Evolutionary conservation across 2,888 invertebrate genomes (phyloP).

Genomic region (Leptopterna dolabrata): DNA sequence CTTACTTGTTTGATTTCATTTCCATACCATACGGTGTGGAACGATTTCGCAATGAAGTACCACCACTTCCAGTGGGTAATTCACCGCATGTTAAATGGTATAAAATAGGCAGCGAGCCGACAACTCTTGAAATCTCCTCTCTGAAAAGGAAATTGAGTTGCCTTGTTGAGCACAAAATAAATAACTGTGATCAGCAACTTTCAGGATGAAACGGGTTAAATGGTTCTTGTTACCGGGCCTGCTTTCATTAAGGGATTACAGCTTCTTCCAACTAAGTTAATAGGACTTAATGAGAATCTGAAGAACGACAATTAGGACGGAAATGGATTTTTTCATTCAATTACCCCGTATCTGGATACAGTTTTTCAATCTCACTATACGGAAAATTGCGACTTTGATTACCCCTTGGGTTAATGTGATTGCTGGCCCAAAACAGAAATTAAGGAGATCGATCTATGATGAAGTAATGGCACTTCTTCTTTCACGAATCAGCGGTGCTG

Average conservation of each 20-base stretch:
- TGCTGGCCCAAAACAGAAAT: slow-evolving; percentile 38
- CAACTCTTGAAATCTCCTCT: not conserved
- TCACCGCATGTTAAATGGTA: too few relatives aligned
- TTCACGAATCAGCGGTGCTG: not conserved
- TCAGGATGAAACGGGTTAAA: slow-evolving; percentile 38
- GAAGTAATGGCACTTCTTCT: not conserved
- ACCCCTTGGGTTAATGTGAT: slow-evolving; percentile 39
- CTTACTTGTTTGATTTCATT: too few relatives aligned
- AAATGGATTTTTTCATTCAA: slow-evolving; percentile 53
- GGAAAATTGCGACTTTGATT: slow-evolving; percentile 52
- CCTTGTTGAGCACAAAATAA: slow-evolving; percentile 10
- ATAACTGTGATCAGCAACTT: slow-evolving; percentile 41
- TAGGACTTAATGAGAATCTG: slow-evolving; percentile 44
- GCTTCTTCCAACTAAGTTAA: slow-evolving; percentile 46
- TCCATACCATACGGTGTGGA: too few relatives aligned
- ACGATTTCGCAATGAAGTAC: too few relatives aligned
- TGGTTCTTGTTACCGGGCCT: slow-evolving; percentile 40
- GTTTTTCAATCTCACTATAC: slow-evolving; percentile 52
- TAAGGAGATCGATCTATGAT: slow-evolving; percentile 39
- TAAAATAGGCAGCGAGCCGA: not conserved
- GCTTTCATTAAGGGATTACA: slow-evolving; percentile 52
- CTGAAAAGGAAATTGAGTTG: slow-evolving; percentile 9
- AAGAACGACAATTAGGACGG: slow-evolving; percentile 49
- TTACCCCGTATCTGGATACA: slow-evolving; percentile 52
- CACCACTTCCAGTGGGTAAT: too few relatives aligned